Evolutionary conservation across 2,888 invertebrate species (phyloP).

Genomic region (Lymantria monacha): DNA sequence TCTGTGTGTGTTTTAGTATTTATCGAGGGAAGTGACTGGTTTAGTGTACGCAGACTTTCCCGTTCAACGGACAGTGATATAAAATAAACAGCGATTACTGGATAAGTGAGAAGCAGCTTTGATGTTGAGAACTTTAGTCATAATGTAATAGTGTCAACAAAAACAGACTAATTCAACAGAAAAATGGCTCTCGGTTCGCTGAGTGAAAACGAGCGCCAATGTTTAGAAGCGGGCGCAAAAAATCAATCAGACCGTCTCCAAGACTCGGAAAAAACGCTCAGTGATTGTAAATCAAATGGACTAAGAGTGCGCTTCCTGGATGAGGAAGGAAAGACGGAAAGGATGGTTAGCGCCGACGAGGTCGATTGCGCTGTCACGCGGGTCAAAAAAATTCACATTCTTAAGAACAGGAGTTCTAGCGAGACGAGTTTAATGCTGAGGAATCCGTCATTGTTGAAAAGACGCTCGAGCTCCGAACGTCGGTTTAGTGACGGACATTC

Average conservation of each 20-base stretch:
- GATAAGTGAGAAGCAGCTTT: slow-evolving; percentile 29
- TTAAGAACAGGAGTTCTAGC: slow-evolving; percentile 77
- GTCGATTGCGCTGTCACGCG: slow-evolving; percentile 69
- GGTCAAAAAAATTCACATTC: slow-evolving; percentile 75
- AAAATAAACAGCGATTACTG: slow-evolving; percentile 21
- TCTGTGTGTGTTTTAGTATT: slow-evolving; percentile 68
- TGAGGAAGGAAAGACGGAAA: slow-evolving; percentile 76
- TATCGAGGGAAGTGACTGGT: slow-evolving; percentile 57
- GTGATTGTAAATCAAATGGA: slow-evolving; percentile 61
- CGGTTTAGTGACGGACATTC: slow-evolving; percentile 58
- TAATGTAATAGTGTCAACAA: slow-evolving; percentile 46
- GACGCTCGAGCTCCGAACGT: slow-evolving; percentile 60
- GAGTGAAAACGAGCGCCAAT: slow-evolving; percentile 73
- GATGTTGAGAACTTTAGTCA: slow-evolving; percentile 33
- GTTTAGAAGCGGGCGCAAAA: slow-evolving; percentile 64
- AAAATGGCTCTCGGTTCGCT: slow-evolving; percentile 75
- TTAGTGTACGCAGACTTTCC: slow-evolving; percentile 35
- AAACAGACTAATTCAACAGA: slow-evolving; percentile 29
- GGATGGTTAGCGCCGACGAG: slow-evolving; percentile 73
- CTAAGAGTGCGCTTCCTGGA: slow-evolving; percentile 73
- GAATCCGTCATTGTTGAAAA: slow-evolving; percentile 68
- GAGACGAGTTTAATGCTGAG: slow-evolving; percentile 74
- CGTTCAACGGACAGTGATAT: slow-evolving; percentile 30
- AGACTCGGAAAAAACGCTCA: slow-evolving; percentile 59
- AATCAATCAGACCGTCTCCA: slow-evolving; percentile 61